Percentiles rank a stretch among this genome's conserved stretches.
phyloP scores from a whole-genome alignment of 2,113 vertebrate genomes.

The Eublepharis macularius region DNA sequence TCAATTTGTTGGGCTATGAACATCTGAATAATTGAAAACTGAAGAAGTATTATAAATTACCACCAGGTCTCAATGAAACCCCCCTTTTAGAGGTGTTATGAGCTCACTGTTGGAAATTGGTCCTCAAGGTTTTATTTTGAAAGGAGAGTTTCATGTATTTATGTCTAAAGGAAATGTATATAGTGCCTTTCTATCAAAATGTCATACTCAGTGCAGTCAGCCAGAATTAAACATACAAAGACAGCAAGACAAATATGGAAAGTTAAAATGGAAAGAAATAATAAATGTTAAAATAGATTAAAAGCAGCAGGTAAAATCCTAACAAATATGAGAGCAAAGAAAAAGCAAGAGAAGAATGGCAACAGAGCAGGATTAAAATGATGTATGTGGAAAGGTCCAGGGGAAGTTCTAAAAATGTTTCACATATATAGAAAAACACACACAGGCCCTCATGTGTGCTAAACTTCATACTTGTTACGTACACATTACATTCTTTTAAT shows the following conservation, averaged over 20 bases:
- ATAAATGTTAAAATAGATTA: too few species aligned
- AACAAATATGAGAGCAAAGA: too few species aligned
- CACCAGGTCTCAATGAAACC: slow-evolving; percentile 69
- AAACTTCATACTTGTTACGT: slow-evolving; percentile 52
- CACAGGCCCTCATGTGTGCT: slow-evolving; percentile 44
- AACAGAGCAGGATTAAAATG: too few species aligned
- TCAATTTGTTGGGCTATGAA: slow-evolving; percentile 81
- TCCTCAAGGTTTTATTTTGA: slow-evolving; percentile 63
- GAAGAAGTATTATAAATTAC: slow-evolving; percentile 80
- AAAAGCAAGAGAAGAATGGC: too few species aligned
- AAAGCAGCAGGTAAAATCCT: too few species aligned
- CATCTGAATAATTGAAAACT: slow-evolving; percentile 81
- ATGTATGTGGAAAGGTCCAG: not conserved
- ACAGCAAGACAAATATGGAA: too few species aligned
- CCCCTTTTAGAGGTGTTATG: slow-evolving; percentile 73
- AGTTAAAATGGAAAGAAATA: too few species aligned
- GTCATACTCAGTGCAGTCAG: too few species aligned
- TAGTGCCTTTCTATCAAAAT: too few species aligned
- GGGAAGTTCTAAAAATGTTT: slow-evolving; percentile 55
- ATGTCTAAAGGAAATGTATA: not conserved
- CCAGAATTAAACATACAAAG: too few species aligned
- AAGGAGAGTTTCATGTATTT: slow-evolving; percentile 47
- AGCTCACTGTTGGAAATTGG: slow-evolving; percentile 71
- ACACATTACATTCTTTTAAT: slow-evolving; percentile 65
- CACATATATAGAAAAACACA: slow-evolving; percentile 29